Evolutionary conservation across 2,113 vertebrate species (phyloP).

Genomic region (Phrynosoma blainvillii): DNA sequence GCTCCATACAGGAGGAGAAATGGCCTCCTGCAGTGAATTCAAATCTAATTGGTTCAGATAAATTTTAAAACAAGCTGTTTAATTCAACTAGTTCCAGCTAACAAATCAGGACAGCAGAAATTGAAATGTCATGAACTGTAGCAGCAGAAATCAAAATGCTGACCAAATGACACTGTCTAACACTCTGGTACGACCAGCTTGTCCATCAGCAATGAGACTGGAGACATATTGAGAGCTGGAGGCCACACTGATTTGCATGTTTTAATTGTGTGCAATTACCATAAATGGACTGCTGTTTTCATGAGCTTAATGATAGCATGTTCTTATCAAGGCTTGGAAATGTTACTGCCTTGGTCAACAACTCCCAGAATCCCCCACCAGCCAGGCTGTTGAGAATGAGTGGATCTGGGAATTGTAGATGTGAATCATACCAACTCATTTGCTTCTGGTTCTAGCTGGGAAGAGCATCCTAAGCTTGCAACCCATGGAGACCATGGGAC

Average conservation of each 20-base stretch:
- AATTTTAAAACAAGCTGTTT: background rate
- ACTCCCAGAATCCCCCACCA: too few species aligned
- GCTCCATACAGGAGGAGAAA: background rate
- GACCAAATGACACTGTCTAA: constrained; percentile 7
- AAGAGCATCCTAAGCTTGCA: background rate
- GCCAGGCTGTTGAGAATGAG: too few species aligned
- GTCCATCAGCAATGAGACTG: background rate
- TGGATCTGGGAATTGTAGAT: too few species aligned
- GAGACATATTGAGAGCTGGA: constrained; percentile 13
- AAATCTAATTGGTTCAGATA: background rate
- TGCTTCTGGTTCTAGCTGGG: background rate
- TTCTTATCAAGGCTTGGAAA: background rate
- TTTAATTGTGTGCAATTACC: constrained; percentile 21
- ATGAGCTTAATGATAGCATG: background rate
- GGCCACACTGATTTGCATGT: constrained; percentile 9
- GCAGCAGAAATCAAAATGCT: constrained; percentile 8
- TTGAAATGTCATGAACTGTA: constrained; percentile 14
- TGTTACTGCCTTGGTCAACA: too few species aligned
- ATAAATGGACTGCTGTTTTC: background rate
- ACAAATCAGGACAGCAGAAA: background rate
- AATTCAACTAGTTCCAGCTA: background rate
- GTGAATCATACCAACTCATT: too few species aligned
- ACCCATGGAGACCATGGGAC: background rate
- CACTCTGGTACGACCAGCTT: background rate
- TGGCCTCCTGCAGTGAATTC: background rate